These are phyloP conservation scores for Smittia sp. DNA, from an alignment of 2,888 invertebrate species.

Conservation along the genomic window DNA sequence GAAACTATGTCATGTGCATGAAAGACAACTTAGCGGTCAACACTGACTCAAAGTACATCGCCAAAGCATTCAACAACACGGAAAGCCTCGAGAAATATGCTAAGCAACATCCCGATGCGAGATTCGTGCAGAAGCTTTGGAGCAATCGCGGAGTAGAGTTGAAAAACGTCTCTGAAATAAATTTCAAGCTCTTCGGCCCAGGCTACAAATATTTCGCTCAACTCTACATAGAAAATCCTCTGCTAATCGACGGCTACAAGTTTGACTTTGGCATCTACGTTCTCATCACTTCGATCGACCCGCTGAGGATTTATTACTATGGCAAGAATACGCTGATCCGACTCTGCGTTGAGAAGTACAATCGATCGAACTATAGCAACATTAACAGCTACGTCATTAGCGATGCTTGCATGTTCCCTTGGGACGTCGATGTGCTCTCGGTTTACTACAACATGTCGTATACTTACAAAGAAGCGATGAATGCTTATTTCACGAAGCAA, in stretches of 20 bases:
- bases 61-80: conserved; percentile 79
- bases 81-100: conserved; percentile 68
- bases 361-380: conserved; percentile 79
- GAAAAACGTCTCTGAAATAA: conserved; percentile 65
- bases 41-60: conserved; percentile 70
- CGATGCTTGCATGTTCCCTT: conserved; percentile 90
- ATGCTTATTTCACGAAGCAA: conserved; percentile 66
- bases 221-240: conserved; percentile 83
- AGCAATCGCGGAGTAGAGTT: conserved; percentile 85
- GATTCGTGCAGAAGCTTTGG: conserved; percentile 85
- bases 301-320: conserved; percentile 83
- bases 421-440: conserved; percentile 80
- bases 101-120: conserved; percentile 61
- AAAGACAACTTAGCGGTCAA: conserved; percentile 88
- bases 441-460: conserved; percentile 68
- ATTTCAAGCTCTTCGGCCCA: conserved; percentile 63
- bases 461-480: conserved; percentile 83
- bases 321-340: conserved; percentile 86
- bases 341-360: conserved; percentile 83
- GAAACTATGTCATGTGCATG: conserved; percentile 80
- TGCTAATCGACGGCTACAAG: conserved; percentile 87
- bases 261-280: conserved; percentile 97
- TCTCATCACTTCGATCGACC: conserved; percentile 84
- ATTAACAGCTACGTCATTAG: conserved; percentile 90
- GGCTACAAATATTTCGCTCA: conserved; percentile 67